A percentile compares a stretch with the other conserved stretches of the same genome.
Evolutionary conservation across 2,888 invertebrate species (phyloP).

Genomic region (Mythimna albipuncta): DNA sequence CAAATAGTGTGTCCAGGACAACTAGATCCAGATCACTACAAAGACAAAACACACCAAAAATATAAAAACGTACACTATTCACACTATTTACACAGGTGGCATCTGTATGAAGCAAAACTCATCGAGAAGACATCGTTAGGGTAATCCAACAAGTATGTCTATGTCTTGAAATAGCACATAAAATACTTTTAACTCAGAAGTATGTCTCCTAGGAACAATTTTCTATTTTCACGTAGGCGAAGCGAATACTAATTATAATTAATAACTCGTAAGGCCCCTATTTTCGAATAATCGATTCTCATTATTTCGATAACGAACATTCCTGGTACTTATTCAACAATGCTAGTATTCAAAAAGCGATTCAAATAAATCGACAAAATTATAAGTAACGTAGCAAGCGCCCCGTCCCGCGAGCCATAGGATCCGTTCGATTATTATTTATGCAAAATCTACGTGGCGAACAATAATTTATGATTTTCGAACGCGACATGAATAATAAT

Average conservation of each 20-base stretch:
- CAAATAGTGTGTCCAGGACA: no score
- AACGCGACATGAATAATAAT: constrained; percentile 65
- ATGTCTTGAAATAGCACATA: no score
- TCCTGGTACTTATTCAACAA: constrained; percentile 26
- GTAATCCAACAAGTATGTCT: no score
- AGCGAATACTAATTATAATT: not conserved
- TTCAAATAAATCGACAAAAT: constrained; percentile 45
- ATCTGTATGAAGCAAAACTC: no score
- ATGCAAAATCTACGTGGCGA: constrained; percentile 65
- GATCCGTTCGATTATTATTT: constrained; percentile 58
- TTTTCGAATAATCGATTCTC: not conserved
- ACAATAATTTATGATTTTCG: constrained; percentile 70
- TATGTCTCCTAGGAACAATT: no score
- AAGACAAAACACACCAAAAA: no score
- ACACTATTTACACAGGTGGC: no score
- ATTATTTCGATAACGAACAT: not conserved
- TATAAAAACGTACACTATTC: no score
- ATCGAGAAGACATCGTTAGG: no score
- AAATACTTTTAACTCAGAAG: no score
- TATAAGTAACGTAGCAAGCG: constrained; percentile 33
- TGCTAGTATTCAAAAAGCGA: constrained; percentile 37
- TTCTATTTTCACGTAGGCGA: no score
- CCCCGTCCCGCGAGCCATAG: constrained; percentile 29
- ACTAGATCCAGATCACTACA: no score
- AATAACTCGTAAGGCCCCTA: not conserved